Conservation (phyloP, 2,888 invertebrate species). For the Drosophila bunnanda region DNA sequence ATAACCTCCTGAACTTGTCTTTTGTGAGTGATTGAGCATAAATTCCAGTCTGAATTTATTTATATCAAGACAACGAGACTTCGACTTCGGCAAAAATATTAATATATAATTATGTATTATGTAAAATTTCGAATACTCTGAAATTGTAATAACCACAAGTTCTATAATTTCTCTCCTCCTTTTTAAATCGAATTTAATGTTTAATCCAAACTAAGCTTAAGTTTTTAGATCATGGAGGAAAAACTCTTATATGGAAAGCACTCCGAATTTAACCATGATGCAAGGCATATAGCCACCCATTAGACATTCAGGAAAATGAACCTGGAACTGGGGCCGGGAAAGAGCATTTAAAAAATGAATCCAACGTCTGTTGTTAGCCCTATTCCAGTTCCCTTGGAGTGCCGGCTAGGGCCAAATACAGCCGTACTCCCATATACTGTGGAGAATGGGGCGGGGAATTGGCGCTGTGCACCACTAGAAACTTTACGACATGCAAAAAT, state of each 20-base stretch:
- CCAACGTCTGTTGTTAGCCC: conserved; percentile 37
- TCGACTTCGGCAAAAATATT: not conserved
- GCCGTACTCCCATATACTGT: conserved; percentile 14
- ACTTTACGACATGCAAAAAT: conserved; percentile 81
- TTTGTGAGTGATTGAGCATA: not conserved
- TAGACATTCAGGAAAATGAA: not conserved
- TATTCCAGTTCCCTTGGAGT: conserved; percentile 40
- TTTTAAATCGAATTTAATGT: not conserved
- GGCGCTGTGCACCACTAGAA: conserved; percentile 72
- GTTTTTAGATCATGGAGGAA: not conserved
- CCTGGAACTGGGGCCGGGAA: conserved; percentile 11
- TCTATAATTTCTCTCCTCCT: not conserved
- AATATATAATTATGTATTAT: not conserved
- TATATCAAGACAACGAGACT: not conserved
- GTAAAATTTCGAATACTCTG: not conserved
- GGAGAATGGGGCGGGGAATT: conserved; percentile 27
- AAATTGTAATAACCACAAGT: not conserved
- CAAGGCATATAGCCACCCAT: not conserved
- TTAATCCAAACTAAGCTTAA: not conserved
- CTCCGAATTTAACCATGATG: not conserved
- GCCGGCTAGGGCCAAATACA: conserved; percentile 38
- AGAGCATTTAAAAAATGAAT: conserved; percentile 39
- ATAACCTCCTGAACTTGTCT: not conserved
- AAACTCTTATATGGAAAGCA: not conserved
- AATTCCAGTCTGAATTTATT: not conserved